phyloP scores from a whole-genome alignment of 2,888 invertebrate genomes.

The Sturmia bella region DNA sequence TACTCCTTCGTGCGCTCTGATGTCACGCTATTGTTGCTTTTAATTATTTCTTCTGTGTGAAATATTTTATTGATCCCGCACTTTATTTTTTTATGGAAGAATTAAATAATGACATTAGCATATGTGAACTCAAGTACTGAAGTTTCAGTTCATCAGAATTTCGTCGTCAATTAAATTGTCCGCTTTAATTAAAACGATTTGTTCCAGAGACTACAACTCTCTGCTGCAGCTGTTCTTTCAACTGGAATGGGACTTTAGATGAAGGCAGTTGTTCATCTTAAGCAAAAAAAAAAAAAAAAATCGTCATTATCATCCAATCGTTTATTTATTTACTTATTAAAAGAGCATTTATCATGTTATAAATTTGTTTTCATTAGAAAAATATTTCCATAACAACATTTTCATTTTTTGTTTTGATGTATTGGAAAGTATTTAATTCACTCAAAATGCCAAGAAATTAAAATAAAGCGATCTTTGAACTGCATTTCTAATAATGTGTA shows the following conservation, averaged over 20 bases:
- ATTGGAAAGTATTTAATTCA: neutral
- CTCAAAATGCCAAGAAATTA: neutral
- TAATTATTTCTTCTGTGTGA: too few relatives aligned
- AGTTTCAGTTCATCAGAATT: too few relatives aligned
- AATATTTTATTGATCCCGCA: too few relatives aligned
- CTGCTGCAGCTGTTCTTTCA: too few relatives aligned
- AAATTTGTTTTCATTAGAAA: conserved; percentile 11
- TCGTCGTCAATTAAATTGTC: neutral
- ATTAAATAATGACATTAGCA: too few relatives aligned
- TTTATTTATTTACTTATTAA: neutral
- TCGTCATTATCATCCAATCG: neutral
- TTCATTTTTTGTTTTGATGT: neutral
- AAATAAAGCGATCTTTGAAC: conserved; percentile 31
- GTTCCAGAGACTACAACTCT: too few relatives aligned
- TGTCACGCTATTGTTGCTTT: too few relatives aligned
- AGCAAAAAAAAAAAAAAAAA: neutral
- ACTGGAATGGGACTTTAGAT: too few relatives aligned
- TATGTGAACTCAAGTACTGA: too few relatives aligned
- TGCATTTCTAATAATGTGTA: conserved; percentile 14
- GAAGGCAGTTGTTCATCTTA: neutral
- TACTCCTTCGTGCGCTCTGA: too few relatives aligned
- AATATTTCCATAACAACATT: conserved; percentile 18
- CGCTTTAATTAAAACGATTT: too few relatives aligned
- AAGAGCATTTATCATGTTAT: conserved; percentile 12
- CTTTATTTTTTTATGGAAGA: too few relatives aligned